Evolutionary conservation across 2,888 invertebrate genomes (phyloP), one percentile per base, ranked within the genome.

Genomic region (Rhagonycha lutea): DNA sequence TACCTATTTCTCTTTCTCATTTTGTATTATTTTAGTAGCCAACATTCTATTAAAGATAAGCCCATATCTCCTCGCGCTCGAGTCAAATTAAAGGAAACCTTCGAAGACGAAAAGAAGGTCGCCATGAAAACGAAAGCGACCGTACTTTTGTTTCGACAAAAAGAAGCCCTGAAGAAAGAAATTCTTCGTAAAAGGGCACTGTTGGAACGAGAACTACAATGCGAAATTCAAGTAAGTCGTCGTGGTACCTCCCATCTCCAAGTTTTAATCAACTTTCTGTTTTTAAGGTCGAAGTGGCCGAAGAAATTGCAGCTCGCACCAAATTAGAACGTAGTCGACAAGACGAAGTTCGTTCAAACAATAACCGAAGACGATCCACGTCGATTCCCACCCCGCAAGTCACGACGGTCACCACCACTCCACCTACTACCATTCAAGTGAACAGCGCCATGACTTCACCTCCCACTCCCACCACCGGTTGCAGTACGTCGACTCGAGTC

Each of bases 91-190:
- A 86, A 86, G 82, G 86, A 86, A 75, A 72, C 82, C 70, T 90
- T 86, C 75, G 92, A 90, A 81, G 90, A 88, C 78, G 91, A 89
- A 77, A 91, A 88, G 81, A 90, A 87, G 84, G 90, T 89, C 81
- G 89, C 89, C 83, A 91, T 87, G 81, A 90, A 88, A 86, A 91
- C 90, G 11, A 90, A 91, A 81, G 91, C 95, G 79, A 93, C 95
- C 85, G 92, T 94, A 85, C 89, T 94, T 61, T 90, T 97, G 23
- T 94, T 94, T 86, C 93, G 95, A 82, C 97, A 98, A 83, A 98
- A 97, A 85, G 98, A 98, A 86, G 89, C 94, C 82, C 91, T 98
- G 68, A 97, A 97, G 87, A 97, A 96, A 85, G 97, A 97, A 84
- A 98, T 98, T 80, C 91, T 97, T 78, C 94, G 96, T 84, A 98